Conservation (phyloP, 2,888 invertebrate genomes). For the Maniola hyperantus region DNA sequence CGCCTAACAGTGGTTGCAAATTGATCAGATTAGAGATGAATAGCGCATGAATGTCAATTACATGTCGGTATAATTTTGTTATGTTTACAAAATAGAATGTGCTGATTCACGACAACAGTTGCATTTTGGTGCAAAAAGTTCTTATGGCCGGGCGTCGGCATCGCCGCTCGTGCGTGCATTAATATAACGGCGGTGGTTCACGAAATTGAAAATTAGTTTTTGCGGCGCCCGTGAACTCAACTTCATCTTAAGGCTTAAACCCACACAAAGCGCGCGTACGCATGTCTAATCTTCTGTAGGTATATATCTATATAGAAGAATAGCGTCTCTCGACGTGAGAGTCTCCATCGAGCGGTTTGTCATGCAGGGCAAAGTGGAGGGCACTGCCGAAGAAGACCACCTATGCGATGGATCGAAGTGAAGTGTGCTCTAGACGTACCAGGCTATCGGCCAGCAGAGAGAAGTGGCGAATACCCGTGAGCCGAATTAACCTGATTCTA, state of each 20-base stretch:
- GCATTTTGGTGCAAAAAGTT: slow-evolving; percentile 75
- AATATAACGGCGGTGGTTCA: slow-evolving; percentile 73
- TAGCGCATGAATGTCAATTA: slow-evolving; percentile 55
- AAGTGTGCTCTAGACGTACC: no score
- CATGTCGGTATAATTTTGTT: slow-evolving; percentile 68
- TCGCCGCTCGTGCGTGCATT: slow-evolving; percentile 65
- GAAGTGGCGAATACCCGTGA: no score
- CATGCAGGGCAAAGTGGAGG: no score
- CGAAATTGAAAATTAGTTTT: slow-evolving; percentile 70
- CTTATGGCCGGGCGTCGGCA: slow-evolving; percentile 50
- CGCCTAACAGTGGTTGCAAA: slow-evolving; percentile 50
- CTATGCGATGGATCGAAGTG: no score
- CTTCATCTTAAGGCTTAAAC: slow-evolving; percentile 48
- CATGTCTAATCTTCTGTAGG: no score
- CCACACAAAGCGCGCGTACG: not conserved
- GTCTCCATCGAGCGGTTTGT: no score
- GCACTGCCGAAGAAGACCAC: no score
- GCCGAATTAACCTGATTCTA: no score
- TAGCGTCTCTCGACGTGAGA: no score
- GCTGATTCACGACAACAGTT: slow-evolving; percentile 67
- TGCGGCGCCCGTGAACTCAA: slow-evolving; percentile 57
- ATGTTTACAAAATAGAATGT: slow-evolving; percentile 67
- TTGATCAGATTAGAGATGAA: slow-evolving; percentile 62
- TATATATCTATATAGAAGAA: no score
- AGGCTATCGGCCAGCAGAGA: no score